phyloP scores from a whole-genome alignment of 2,113 vertebrate genomes.

The Calypte anna region DNA sequence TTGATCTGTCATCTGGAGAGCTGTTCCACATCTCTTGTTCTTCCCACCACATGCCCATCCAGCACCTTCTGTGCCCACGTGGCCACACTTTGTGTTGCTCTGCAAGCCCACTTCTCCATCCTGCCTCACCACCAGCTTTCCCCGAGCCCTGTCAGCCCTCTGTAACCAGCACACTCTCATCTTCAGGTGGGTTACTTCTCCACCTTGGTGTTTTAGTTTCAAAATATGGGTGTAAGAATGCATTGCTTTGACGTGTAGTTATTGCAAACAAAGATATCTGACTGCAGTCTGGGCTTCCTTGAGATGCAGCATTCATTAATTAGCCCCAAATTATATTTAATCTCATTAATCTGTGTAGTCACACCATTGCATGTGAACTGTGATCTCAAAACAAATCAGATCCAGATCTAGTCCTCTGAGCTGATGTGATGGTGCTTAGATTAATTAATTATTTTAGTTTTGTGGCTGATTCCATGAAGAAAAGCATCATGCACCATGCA shows the following conservation, averaged over 20 bases:
- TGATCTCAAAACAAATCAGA: not conserved
- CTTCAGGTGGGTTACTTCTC: not conserved
- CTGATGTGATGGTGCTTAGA: not conserved
- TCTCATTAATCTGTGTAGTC: not conserved
- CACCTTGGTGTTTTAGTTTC: not conserved
- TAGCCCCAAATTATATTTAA: not conserved
- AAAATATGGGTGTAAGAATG: not conserved
- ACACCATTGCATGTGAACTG: not conserved
- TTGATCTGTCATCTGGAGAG: not conserved
- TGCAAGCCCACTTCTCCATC: not conserved
- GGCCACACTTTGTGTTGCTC: not conserved
- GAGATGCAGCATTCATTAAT: not conserved
- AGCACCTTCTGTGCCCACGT: fast-evolving
- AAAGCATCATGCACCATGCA: not conserved
- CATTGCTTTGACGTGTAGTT: not conserved
- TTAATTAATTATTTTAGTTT: conserved; percentile 15
- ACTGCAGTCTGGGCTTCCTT: fast-evolving
- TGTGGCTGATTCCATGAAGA: not conserved
- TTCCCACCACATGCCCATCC: not conserved
- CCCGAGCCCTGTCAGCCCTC: fast-evolving
- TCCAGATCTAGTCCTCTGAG: not conserved
- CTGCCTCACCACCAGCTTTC: fast-evolving
- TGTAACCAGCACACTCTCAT: not conserved
- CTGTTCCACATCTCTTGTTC: not conserved
- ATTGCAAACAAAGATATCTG: not conserved